Base-by-base conservation (phyloP, 2,888 invertebrate species). In the Fragum whitleyi region DNA sequence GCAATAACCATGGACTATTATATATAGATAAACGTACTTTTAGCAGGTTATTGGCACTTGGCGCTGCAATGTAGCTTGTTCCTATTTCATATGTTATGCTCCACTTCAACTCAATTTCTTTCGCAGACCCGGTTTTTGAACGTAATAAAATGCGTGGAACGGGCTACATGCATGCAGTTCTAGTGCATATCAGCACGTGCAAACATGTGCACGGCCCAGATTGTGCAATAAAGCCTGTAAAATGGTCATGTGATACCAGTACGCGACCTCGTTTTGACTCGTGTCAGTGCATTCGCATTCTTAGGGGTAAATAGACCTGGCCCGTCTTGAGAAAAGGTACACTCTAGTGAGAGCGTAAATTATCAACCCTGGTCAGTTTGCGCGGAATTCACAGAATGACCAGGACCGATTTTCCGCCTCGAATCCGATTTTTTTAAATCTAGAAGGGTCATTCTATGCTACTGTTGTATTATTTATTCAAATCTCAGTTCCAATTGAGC, bases 71-170 rank as follows among this genome's bases (percentile, higher is more conserved):
- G n/a, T 47, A 47, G 47, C 47, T 47, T 47, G 47, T 47, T 47
- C 47, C 47, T 47, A 47, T 47, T 47, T 47, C 47, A 47, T 47
- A 47, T 47, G 47, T n/a, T 47, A 47, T n/a, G 47, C 47, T 47
- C 47, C 47, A 47, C 47, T 47, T 47, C 47, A 47, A 47, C 47
- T n/a, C 47, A 47, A 47, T 47, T 47, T 47, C 47, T 36, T 36
- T 47, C 47, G 14, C 47, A 47, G 47, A 47, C 47, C 47, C 47
- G 47, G 47, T 47, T 47, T 47, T 47, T 47, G 47, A 47, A 47
- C 47, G 47, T 47, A 47, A 47, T 47, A 47, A 47, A 47, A 47
- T 47, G 47, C 47, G 5, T 47, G 47, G 47, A 47, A 47, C 47
- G 47, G 14, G 47, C 7, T 47, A 47, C 47, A 47, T 47, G 47